Evolutionary conservation across 2,113 vertebrate species (phyloP), one percentile per base, ranked within the genome.

Genomic region (Anarrhichthys ocellatus): DNA sequence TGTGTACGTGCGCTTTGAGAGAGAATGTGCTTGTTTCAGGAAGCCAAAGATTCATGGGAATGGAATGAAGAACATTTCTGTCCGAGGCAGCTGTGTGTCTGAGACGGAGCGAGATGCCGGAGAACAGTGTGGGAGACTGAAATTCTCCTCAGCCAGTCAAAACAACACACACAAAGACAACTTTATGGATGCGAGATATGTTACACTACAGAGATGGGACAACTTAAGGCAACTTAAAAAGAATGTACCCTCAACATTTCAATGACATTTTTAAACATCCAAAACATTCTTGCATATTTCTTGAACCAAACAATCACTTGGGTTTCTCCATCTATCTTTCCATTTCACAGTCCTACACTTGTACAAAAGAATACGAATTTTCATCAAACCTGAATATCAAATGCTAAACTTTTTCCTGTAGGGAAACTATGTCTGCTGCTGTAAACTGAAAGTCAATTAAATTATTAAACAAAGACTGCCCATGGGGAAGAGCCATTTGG

Each of bases 41-140:
- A 80, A 69, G 79, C 18, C 32, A 52, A 27, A 68, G 54, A 32
- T 66, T 85, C 78, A 81, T 65, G 61, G 68, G 80, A 88, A 85
- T 2, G 77, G 84, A 89, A 90, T 86, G 56, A 76, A 27, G 64
- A 63, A 61, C 40, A 61, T 68, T 75, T 78, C n/a, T 76, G 79
- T 80, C 68, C 78, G 61, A 73, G 79, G 61, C 83, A 84, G 81
- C 81, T 85, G 87, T 32, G 69, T 69, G 69, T 69, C 56, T 46
- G 59, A 59, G 52, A 59, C 18, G 6, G n/a, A 46, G 27, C 0
- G 20, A 58, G 63, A 82, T 27, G 56, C 3, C n/a, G 50, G 82
- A 40, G 71, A 77, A 70, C 34, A 32, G 65, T 69, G 73, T 73
- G 78, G 32, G 71, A 75, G 72, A 42, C n/a, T 75, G 42, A 42